Conservation (phyloP, 92 coral and sea anemone genomes). For the Phenganax marumi region DNA sequence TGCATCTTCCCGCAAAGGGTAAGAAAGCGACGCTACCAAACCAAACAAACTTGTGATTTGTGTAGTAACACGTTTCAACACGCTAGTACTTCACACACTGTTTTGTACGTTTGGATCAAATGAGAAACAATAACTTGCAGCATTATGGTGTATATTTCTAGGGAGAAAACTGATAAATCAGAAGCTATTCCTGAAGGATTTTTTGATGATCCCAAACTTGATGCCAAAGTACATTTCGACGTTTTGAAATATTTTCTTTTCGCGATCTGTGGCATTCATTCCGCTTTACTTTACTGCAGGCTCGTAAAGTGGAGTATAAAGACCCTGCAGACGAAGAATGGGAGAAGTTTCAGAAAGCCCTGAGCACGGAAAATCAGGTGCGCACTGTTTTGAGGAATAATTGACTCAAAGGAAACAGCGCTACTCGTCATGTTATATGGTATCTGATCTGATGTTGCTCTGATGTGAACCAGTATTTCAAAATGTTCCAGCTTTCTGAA, state of each 20-base stretch:
- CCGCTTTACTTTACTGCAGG: slow-evolving; percentile 47
- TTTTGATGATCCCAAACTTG: slow-evolving; percentile 97
- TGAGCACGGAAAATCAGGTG: slow-evolving; percentile 94
- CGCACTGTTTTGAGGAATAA: neutral
- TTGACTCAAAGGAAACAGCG: neutral
- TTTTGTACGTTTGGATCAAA: no score
- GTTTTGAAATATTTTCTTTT: neutral
- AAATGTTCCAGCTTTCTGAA: slow-evolving; percentile 71
- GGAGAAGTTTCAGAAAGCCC: slow-evolving; percentile 95
- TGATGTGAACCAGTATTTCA: neutral
- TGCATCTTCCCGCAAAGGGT: slow-evolving; percentile 15
- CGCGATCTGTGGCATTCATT: neutral
- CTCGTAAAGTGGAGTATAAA: slow-evolving; percentile 91
- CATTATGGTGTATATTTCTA: slow-evolving; percentile 10
- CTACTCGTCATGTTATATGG: neutral
- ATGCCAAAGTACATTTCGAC: slow-evolving; percentile 74
- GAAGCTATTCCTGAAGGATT: slow-evolving; percentile 94
- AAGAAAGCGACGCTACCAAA: slow-evolving; percentile 18
- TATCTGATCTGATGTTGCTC: neutral
- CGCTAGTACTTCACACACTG: no score
- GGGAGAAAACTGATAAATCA: slow-evolving; percentile 48
- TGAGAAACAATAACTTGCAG: no score
- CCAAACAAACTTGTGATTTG: neutral
- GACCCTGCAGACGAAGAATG: slow-evolving; percentile 91
- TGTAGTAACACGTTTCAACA: no score